A percentile compares a stretch with the other conserved stretches of the same genome.
Evolutionary conservation across 2,797 vertebrate species (phyloP).

Genomic region (Sebastiscus tertius): DNA sequence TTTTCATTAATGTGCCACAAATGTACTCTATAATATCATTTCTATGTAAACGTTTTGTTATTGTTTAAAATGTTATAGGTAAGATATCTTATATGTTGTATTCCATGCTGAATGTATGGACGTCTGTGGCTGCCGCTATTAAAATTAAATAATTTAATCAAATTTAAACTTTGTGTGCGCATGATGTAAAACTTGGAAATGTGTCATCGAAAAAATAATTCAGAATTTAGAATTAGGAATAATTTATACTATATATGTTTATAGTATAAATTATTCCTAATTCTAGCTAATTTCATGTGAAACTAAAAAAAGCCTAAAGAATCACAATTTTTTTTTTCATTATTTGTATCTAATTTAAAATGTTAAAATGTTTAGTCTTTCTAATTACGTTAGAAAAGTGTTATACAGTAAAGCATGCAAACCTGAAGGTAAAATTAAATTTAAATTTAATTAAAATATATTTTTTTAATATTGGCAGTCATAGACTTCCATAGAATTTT

Average conservation of each 20-base stretch:
- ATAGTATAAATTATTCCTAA: neutral
- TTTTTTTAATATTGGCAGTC: neutral
- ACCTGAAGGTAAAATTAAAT: neutral
- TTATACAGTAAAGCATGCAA: neutral
- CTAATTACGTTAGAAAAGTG: too few species aligned
- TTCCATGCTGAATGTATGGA: neutral
- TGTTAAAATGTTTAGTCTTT: neutral
- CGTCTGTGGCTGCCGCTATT: neutral
- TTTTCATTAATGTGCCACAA: neutral
- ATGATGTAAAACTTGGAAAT: neutral
- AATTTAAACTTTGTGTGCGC: neutral
- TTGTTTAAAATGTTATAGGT: neutral
- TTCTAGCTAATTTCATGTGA: neutral
- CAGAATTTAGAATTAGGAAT: too few species aligned
- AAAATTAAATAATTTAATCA: neutral
- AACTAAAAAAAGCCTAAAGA: neutral
- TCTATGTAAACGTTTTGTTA: neutral
- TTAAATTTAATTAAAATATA: neutral
- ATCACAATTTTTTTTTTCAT: neutral
- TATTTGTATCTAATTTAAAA: neutral
- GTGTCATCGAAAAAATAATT: neutral
- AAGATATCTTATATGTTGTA: neutral
- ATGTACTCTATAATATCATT: neutral
- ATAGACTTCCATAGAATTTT: neutral
- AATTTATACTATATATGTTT: too few species aligned